A percentile compares a stretch with the other conserved stretches of the same genome.
Evolutionary conservation across 1,140 invertebrate species (phyloP).

Genomic region (Drosophila willistoni): DNA sequence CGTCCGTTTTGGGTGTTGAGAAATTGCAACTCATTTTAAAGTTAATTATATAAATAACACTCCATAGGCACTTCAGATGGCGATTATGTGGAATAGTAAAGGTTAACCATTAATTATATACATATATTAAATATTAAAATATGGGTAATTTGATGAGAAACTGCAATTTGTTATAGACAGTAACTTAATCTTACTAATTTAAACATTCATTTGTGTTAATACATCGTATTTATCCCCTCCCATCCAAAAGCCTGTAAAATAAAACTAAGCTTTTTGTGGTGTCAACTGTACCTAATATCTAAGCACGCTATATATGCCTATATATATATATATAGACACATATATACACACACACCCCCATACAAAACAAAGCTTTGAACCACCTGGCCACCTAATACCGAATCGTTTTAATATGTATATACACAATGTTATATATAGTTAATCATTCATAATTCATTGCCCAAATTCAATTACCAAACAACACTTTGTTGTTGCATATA

Average conservation of each 20-base stretch:
- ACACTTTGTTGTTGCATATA: constrained; percentile 1
- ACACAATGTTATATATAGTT: constrained; percentile 1
- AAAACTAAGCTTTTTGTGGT: constrained; percentile 7
- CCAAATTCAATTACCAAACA: constrained; percentile 5
- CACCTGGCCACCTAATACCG: neutral
- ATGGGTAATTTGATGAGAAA: neutral
- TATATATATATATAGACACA: neutral
- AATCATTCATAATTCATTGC: constrained; percentile 3
- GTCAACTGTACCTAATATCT: neutral
- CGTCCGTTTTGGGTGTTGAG: constrained; percentile 2
- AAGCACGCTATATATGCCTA: constrained; percentile 1
- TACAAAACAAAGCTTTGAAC: neutral
- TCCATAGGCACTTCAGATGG: neutral
- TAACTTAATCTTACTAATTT: neutral
- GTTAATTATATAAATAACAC: constrained; percentile 55
- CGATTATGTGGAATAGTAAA: constrained; percentile 2
- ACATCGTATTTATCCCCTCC: neutral
- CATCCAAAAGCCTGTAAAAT: constrained; percentile 2
- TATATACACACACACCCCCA: neutral
- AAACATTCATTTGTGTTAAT: neutral
- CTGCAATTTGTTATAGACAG: neutral
- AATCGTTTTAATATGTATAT: constrained; percentile 3
- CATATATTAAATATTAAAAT: neutral
- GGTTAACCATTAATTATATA: neutral
- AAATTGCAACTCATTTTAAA: constrained; percentile 28